Evolutionary conservation across 2,888 invertebrate genomes (phyloP).

Genomic region (Trichacis sp.): DNA sequence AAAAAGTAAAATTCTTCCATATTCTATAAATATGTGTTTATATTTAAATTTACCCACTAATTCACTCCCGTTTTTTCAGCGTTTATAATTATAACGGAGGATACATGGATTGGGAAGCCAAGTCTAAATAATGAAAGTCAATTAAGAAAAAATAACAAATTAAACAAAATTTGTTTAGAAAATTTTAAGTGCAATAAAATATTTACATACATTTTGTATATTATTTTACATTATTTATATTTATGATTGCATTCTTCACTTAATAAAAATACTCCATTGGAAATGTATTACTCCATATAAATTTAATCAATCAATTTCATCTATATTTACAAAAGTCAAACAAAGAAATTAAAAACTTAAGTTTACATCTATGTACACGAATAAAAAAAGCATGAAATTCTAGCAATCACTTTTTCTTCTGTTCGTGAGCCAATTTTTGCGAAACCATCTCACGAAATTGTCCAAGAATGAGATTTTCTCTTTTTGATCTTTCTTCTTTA

Average conservation of each 20-base stretch:
- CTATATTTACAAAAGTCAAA: not conserved
- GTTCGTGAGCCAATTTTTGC: constrained; percentile 77
- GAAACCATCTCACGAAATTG: constrained; percentile 93
- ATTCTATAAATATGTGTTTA: not conserved
- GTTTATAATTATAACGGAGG: constrained; percentile 73
- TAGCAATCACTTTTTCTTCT: constrained; percentile 60
- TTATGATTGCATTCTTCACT: too few relatives aligned
- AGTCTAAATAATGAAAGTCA: too few relatives aligned
- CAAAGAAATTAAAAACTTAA: not conserved
- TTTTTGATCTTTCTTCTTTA: constrained; percentile 95
- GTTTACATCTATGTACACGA: constrained; percentile 3
- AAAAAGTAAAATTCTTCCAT: constrained; percentile 70
- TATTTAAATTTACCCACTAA: not conserved
- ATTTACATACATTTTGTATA: too few relatives aligned
- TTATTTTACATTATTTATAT: too few relatives aligned
- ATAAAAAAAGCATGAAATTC: not conserved
- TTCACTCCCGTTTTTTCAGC: constrained; percentile 66
- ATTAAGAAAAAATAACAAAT: too few relatives aligned
- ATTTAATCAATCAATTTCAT: not conserved
- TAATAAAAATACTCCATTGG: too few relatives aligned
- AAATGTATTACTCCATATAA: too few relatives aligned
- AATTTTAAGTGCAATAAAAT: too few relatives aligned
- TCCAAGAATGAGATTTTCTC: constrained; percentile 94
- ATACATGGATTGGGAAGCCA: constrained; percentile 75
- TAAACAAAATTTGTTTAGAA: too few relatives aligned